Percentiles rank a stretch among this genome's conserved stretches.
Evolutionary conservation across 2,888 invertebrate species (phyloP).

Genomic region (Agriopis marginaria): DNA sequence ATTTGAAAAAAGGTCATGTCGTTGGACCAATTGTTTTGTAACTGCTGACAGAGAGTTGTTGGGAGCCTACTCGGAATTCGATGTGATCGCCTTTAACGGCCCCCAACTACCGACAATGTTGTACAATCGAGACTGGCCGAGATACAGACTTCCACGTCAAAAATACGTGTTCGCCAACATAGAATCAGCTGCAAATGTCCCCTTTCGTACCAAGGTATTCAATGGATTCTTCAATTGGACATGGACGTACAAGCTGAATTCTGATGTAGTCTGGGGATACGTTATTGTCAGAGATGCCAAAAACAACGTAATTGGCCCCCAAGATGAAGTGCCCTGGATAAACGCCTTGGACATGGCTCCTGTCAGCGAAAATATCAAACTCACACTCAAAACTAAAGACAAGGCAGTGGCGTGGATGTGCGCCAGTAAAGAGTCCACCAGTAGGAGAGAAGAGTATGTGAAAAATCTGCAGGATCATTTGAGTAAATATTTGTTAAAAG

Average conservation of each 20-base stretch:
- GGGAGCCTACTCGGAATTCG: slow-evolving; percentile 60
- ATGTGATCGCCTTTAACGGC: slow-evolving; percentile 67
- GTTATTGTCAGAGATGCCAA: slow-evolving; percentile 58
- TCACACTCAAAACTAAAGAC: slow-evolving; percentile 52
- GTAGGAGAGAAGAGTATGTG: slow-evolving; percentile 62
- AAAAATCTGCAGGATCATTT: slow-evolving; percentile 54
- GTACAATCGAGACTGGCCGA: slow-evolving; percentile 53
- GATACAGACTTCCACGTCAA: slow-evolving; percentile 54
- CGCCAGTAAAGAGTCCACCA: slow-evolving; percentile 66
- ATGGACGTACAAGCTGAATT: slow-evolving; percentile 73
- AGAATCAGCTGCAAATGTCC: slow-evolving; percentile 66
- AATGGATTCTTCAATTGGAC: slow-evolving; percentile 75
- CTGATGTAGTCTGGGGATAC: slow-evolving; percentile 70
- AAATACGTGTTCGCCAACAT: slow-evolving; percentile 71
- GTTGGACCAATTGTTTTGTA: slow-evolving; percentile 68
- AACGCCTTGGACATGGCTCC: slow-evolving; percentile 51
- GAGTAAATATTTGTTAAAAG: slow-evolving; percentile 54
- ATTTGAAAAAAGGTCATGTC: slow-evolving; percentile 63
- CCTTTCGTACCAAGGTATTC: slow-evolving; percentile 58
- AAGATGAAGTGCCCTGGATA: slow-evolving; percentile 57
- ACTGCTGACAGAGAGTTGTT: slow-evolving; percentile 60
- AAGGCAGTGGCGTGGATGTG: slow-evolving; percentile 70
- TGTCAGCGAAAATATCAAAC: slow-evolving; percentile 48
- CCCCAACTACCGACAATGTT: slow-evolving; percentile 51
- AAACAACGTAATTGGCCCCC: slow-evolving; percentile 63